Percentiles rank a stretch among this genome's conserved stretches.
These are phyloP conservation scores for Erebia aethiops DNA, from an alignment of 2,888 invertebrate species.

Conservation along the genomic window DNA sequence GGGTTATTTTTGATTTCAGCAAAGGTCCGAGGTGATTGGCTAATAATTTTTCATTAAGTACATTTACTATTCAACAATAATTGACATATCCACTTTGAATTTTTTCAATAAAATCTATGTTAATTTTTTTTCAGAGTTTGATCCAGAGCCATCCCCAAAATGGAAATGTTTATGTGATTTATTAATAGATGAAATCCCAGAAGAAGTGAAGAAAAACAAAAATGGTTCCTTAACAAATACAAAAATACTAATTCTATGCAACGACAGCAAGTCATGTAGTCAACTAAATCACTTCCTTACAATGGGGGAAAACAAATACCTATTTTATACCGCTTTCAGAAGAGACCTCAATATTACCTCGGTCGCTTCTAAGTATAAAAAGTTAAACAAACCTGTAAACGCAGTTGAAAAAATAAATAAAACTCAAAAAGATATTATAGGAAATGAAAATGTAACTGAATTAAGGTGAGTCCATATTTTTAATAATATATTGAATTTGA, in stretches of 20 bases:
- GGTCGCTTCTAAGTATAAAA: slow-evolving; percentile 78
- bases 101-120: neutral
- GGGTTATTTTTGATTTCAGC: too few relatives aligned
- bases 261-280: slow-evolving; percentile 91
- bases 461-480: neutral
- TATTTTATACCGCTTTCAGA: slow-evolving; percentile 85
- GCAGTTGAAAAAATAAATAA: slow-evolving; percentile 40
- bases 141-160: slow-evolving; percentile 94
- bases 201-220: slow-evolving; percentile 83
- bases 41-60: too few relatives aligned
- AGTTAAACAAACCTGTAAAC: slow-evolving; percentile 52
- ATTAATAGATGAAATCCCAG: slow-evolving; percentile 90
- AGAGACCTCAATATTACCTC: slow-evolving; percentile 83
- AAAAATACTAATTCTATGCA: slow-evolving; percentile 92
- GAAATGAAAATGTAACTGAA: slow-evolving; percentile 45
- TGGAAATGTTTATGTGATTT: slow-evolving; percentile 94
- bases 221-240: slow-evolving; percentile 68
- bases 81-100: too few relatives aligned
- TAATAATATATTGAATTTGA: neutral
- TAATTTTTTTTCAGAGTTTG: slow-evolving; percentile 82
- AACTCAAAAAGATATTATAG: slow-evolving; percentile 44
- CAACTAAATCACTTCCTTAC: slow-evolving; percentile 89
- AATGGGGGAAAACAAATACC: slow-evolving; percentile 84
- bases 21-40: too few relatives aligned
- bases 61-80: too few relatives aligned